phyloP scores from a whole-genome alignment of 1,140 invertebrate genomes.

The Euglossa dilemma region DNA sequence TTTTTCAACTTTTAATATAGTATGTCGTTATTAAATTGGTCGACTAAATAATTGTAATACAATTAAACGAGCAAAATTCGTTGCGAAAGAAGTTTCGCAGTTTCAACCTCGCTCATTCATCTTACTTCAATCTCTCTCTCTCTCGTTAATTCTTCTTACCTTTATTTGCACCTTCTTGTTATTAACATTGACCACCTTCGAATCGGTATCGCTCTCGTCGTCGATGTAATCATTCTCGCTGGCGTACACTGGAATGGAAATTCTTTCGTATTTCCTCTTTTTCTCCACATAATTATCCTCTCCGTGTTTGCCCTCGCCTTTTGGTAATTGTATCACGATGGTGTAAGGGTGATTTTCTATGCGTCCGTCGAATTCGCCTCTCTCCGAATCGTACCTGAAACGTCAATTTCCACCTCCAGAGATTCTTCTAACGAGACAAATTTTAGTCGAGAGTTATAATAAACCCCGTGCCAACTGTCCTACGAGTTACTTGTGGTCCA shows the following conservation, averaged over 20 bases:
- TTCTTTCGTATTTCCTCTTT: slow-evolving; percentile 33
- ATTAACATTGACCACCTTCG: slow-evolving; percentile 44
- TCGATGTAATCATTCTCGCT: slow-evolving; percentile 56
- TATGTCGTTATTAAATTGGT: too few relatives aligned
- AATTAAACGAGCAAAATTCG: too few relatives aligned
- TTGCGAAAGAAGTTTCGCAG: too few relatives aligned
- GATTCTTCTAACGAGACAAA: not conserved
- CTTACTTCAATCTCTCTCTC: too few relatives aligned
- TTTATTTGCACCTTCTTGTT: slow-evolving; percentile 59
- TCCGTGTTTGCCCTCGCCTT: slow-evolving; percentile 26
- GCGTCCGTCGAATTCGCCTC: slow-evolving; percentile 31
- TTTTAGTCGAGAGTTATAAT: not conserved
- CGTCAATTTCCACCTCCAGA: not conserved
- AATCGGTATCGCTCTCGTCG: slow-evolving; percentile 52
- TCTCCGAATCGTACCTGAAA: not conserved
- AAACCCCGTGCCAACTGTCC: not conserved
- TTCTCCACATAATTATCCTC: not conserved
- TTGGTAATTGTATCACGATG: slow-evolving; percentile 71
- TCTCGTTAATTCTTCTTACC: slow-evolving; percentile 34
- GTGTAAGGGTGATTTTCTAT: slow-evolving; percentile 62
- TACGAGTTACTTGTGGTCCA: not conserved
- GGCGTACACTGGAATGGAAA: slow-evolving; percentile 1
- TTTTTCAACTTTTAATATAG: too few relatives aligned
- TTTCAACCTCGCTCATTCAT: too few relatives aligned
- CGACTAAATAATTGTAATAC: too few relatives aligned